A percentile compares a stretch with the other conserved stretches of the same genome.
Conservation (phyloP, 2,888 invertebrate species). For the Ypsolopha sequella region DNA sequence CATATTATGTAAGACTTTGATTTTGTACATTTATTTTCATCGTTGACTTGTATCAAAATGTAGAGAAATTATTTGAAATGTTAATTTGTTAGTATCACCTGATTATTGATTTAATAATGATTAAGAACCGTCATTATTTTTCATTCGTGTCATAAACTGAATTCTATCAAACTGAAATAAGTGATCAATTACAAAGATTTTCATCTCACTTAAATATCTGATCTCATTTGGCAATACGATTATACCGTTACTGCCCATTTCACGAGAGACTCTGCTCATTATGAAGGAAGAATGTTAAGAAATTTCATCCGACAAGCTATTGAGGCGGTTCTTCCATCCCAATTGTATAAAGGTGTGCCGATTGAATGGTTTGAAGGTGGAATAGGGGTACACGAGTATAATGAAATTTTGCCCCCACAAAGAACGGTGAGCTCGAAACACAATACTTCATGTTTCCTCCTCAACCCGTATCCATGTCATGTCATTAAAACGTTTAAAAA, state of each 20-base stretch:
- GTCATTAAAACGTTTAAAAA: constrained; percentile 61
- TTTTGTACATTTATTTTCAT: too few relatives aligned
- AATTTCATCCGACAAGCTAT: constrained; percentile 69
- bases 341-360: constrained; percentile 68
- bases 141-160: too few relatives aligned
- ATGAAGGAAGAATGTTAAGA: constrained; percentile 66
- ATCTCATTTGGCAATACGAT: constrained; percentile 61
- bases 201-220: constrained; percentile 57
- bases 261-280: constrained; percentile 61
- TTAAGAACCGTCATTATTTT: too few relatives aligned
- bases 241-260: constrained; percentile 64
- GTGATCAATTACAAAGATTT: constrained; percentile 23
- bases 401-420: constrained; percentile 67
- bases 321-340: constrained; percentile 53
- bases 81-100: too few relatives aligned
- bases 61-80: too few relatives aligned
- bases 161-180: neutral
- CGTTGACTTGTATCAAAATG: too few relatives aligned
- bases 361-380: constrained; percentile 55
- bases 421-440: constrained; percentile 64
- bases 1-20: too few relatives aligned
- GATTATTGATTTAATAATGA: too few relatives aligned
- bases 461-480: constrained; percentile 64
- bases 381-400: constrained; percentile 59
- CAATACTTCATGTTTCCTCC: constrained; percentile 67